Conservation (phyloP, 2,797 vertebrate species). For the Notamacropus eugenii region DNA sequence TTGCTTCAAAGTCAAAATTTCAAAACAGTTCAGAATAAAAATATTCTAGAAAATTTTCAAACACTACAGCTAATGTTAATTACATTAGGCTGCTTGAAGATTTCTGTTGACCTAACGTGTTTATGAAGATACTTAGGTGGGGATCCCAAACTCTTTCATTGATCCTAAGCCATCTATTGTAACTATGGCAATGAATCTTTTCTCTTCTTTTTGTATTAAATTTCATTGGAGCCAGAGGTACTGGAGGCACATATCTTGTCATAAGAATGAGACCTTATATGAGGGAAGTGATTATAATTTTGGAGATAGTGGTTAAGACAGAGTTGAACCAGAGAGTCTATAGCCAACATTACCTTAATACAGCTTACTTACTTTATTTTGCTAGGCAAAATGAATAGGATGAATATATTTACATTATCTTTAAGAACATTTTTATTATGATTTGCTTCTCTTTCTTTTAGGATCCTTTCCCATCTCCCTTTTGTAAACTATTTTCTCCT, state of each 20-base stretch:
- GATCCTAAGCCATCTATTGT: not conserved
- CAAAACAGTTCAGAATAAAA: not conserved
- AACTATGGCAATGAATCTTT: not conserved
- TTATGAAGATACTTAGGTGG: not conserved
- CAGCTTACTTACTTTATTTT: not conserved
- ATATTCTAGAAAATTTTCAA: slow-evolving; percentile 1
- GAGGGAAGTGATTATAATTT: not conserved
- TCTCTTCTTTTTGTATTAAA: not conserved
- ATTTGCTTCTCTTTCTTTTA: not conserved
- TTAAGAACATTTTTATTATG: not conserved
- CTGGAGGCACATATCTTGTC: not conserved
- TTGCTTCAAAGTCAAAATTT: not conserved
- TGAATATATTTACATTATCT: not conserved
- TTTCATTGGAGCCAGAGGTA: not conserved
- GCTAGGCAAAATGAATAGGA: not conserved
- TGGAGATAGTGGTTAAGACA: not conserved
- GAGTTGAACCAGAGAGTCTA: not conserved
- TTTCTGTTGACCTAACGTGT: slow-evolving; percentile 11
- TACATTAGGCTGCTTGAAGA: slow-evolving; percentile 10
- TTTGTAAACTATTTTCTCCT: not conserved
- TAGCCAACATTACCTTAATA: not conserved
- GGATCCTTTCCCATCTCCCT: not conserved
- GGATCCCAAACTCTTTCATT: slow-evolving; percentile 18
- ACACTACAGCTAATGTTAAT: not conserved
- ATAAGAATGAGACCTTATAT: not conserved